Percentiles rank a stretch among this genome's conserved stretches.
These are phyloP conservation scores for Salminus brasiliensis DNA, from an alignment of 2,113 vertebrate genomes.

Conservation along the genomic window DNA sequence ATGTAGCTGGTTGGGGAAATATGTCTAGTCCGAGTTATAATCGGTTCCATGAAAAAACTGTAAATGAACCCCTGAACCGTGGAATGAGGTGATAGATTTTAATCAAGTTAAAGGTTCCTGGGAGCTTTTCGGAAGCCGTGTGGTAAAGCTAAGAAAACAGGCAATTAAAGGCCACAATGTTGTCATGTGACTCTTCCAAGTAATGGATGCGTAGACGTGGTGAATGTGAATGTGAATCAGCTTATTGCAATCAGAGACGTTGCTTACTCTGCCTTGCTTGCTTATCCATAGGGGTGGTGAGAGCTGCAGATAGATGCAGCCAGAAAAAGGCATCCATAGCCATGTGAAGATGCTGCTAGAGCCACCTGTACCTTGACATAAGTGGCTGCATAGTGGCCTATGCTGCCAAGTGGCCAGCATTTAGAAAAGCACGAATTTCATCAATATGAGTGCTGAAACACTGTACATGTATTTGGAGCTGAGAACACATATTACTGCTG, in stretches of 20 bases:
- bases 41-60: slow-evolving; percentile 35
- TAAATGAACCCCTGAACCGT: slow-evolving; percentile 47
- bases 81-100: slow-evolving; percentile 50
- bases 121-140: not conserved
- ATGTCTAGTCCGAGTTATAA: slow-evolving; percentile 38
- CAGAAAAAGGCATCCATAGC: not conserved
- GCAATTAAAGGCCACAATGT: not conserved
- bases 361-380: too few species aligned
- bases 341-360: not conserved
- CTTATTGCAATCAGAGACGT: slow-evolving; percentile 1
- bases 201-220: not conserved
- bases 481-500: too few species aligned
- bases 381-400: too few species aligned
- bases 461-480: too few species aligned
- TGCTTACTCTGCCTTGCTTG: not conserved
- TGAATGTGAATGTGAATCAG: too few species aligned
- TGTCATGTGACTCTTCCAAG: not conserved
- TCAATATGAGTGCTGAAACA: too few species aligned
- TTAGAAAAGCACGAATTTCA: too few species aligned
- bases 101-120: slow-evolving; percentile 43
- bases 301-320: not conserved
- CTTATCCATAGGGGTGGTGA: not conserved
- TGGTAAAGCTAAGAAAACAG: slow-evolving; percentile 31
- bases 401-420: too few species aligned
- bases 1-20: slow-evolving; percentile 35